A percentile compares a stretch with the other conserved stretches of the same genome.
Conservation (phyloP, 2,888 invertebrate species). For the Steinernema hermaphroditum region DNA sequence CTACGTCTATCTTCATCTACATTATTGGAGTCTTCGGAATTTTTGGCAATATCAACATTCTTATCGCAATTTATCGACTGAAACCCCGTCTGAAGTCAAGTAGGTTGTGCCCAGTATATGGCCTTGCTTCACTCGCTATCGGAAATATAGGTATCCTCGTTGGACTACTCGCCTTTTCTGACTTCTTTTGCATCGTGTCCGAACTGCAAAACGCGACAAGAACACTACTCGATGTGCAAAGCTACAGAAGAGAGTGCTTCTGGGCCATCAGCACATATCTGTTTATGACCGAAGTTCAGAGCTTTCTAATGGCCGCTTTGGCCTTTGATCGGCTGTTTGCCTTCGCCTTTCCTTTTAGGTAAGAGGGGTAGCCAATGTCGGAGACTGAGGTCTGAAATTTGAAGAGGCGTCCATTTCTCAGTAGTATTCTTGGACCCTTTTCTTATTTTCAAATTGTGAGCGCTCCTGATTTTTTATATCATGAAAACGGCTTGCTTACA, state of each 20-base stretch:
- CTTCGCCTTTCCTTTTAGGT: neutral
- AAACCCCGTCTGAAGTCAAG: too few species aligned
- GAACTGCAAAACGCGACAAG: neutral
- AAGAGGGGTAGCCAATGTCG: neutral
- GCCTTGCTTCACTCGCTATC: too few species aligned
- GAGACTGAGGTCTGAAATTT: neutral
- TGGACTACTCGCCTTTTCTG: neutral
- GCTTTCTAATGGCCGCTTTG: neutral
- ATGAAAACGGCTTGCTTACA: neutral
- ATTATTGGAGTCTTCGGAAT: too few species aligned
- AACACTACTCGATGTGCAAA: neutral
- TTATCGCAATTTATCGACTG: too few species aligned
- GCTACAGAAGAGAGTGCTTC: neutral
- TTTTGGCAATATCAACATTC: too few species aligned
- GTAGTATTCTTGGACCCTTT: neutral
- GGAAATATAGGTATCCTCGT: neutral
- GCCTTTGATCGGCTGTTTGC: constrained; percentile 8
- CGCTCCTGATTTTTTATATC: too few species aligned
- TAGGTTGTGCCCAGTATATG: too few species aligned
- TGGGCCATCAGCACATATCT: neutral
- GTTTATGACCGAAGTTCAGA: neutral
- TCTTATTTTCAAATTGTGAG: neutral
- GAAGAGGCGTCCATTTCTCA: neutral
- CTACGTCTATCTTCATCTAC: too few species aligned
- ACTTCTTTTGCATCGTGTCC: neutral